phyloP scores from a whole-genome alignment of 2,797 vertebrate genomes.

The Microctenopoma stevenorrisi region DNA sequence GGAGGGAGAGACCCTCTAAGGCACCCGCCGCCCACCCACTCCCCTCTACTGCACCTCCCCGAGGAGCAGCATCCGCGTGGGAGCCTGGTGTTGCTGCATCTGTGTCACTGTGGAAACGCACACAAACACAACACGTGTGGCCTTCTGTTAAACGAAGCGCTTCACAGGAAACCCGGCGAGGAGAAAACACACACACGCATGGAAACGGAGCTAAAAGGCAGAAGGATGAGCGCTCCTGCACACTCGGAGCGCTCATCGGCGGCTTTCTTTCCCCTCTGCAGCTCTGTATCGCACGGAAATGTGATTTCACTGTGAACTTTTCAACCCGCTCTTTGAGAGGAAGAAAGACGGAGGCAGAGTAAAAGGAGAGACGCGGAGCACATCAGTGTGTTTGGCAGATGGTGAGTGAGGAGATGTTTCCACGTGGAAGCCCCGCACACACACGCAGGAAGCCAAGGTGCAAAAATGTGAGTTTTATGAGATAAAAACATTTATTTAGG shows the following conservation, averaged over 20 bases:
- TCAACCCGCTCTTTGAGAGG: slow-evolving; percentile 60
- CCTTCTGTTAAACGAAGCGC: slow-evolving; percentile 59
- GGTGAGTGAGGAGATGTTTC: slow-evolving; percentile 46
- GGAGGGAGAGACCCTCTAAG: slow-evolving; percentile 15
- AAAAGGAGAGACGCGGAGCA: slow-evolving; percentile 24
- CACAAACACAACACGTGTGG: slow-evolving; percentile 13
- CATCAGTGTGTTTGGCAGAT: slow-evolving; percentile 61
- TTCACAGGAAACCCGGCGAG: slow-evolving; percentile 46
- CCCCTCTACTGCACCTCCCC: not conserved
- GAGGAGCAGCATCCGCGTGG: slow-evolving; percentile 24
- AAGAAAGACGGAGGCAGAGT: slow-evolving; percentile 39
- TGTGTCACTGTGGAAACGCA: slow-evolving; percentile 12
- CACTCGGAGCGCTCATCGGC: slow-evolving; percentile 48
- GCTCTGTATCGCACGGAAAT: slow-evolving; percentile 56
- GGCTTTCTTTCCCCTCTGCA: slow-evolving; percentile 62
- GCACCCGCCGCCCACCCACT: too few species aligned
- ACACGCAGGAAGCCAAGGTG: slow-evolving; percentile 23
- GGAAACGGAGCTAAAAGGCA: slow-evolving; percentile 54
- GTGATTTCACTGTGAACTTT: slow-evolving; percentile 68
- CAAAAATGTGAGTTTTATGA: slow-evolving; percentile 17
- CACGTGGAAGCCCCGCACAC: slow-evolving; percentile 16
- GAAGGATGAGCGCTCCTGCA: slow-evolving; percentile 38
- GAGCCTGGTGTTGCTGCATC: slow-evolving; percentile 45
- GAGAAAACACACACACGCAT: slow-evolving; percentile 39
- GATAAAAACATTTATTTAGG: slow-evolving; percentile 8